Conservation (phyloP, 2,888 invertebrate species). For the Parnassius glacialis region DNA sequence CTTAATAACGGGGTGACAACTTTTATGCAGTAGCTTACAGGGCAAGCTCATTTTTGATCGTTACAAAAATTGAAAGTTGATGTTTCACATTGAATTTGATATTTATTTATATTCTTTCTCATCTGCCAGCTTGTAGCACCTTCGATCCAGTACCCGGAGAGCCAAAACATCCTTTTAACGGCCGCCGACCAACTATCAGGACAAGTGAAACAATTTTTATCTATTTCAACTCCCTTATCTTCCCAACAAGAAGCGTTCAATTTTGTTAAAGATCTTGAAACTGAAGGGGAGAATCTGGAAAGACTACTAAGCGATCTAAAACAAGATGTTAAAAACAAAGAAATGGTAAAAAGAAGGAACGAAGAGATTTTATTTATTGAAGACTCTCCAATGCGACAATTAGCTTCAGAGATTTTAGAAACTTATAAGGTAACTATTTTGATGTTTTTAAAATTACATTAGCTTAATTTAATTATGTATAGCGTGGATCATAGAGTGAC, state of each 20-base stretch:
- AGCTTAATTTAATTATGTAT: too few relatives aligned
- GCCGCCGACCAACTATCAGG: slow-evolving; percentile 45
- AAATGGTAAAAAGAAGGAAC: slow-evolving; percentile 40
- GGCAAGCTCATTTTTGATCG: too few relatives aligned
- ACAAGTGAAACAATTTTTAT: slow-evolving; percentile 40
- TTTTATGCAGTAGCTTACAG: too few relatives aligned
- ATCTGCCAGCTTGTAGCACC: slow-evolving; percentile 52
- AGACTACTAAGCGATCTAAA: slow-evolving; percentile 41
- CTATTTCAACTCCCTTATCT: slow-evolving; percentile 42
- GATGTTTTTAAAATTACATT: not conserved
- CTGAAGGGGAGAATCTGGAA: slow-evolving; percentile 37
- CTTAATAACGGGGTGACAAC: too few relatives aligned
- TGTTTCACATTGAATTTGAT: not conserved
- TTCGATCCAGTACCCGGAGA: slow-evolving; percentile 48
- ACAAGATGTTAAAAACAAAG: slow-evolving; percentile 44
- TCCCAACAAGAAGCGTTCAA: slow-evolving; percentile 33
- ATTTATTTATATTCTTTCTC: not conserved
- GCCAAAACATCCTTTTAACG: slow-evolving; percentile 47
- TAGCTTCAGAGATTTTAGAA: slow-evolving; percentile 54
- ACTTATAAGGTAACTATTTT: slow-evolving; percentile 49
- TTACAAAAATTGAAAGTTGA: too few relatives aligned
- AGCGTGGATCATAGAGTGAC: too few relatives aligned
- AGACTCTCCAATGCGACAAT: slow-evolving; percentile 53
- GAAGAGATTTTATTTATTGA: slow-evolving; percentile 45
- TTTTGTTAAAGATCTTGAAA: slow-evolving; percentile 36